phyloP scores from a whole-genome alignment of 2,888 invertebrate genomes.

The Eustalomyia histrio region DNA sequence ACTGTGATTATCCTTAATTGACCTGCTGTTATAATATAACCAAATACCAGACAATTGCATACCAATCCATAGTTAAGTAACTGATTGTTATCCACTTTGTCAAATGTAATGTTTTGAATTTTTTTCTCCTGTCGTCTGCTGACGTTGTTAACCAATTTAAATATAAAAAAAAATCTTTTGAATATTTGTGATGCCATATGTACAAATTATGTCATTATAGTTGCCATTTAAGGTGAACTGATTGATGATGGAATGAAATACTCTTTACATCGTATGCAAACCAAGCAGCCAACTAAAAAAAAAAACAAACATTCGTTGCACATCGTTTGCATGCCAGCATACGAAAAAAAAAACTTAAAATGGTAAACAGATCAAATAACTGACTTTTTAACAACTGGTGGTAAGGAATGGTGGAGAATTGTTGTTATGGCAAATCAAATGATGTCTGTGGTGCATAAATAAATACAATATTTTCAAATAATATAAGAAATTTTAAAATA shows the following conservation, averaged over 20 bases:
- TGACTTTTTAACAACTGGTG: conserved; percentile 20
- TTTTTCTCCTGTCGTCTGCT: conserved; percentile 25
- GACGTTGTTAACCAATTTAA: conserved; percentile 44
- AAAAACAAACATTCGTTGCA: conserved; percentile 24
- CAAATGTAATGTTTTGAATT: conserved; percentile 56
- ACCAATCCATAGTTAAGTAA: conserved; percentile 54
- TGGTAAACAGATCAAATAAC: conserved; percentile 59
- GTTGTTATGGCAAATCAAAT: conserved; percentile 22
- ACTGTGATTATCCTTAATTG: conserved; percentile 21
- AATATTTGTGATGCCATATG: conserved; percentile 64
- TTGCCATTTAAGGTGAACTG: conserved; percentile 66
- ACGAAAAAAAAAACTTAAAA: conserved; percentile 50
- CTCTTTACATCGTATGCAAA: conserved; percentile 16
- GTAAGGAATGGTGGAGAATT: neutral
- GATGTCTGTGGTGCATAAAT: neutral
- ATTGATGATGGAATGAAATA: conserved; percentile 61
- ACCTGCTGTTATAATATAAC: conserved; percentile 8
- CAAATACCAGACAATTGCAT: conserved; percentile 23
- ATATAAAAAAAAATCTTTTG: conserved; percentile 43
- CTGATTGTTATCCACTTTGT: conserved; percentile 66
- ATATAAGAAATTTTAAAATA: too few species aligned
- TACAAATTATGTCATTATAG: conserved; percentile 66
- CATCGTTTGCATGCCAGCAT: conserved; percentile 53
- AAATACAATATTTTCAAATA: too few species aligned
- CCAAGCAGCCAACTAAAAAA: conserved; percentile 15